phyloP scores from a whole-genome alignment of 2,113 vertebrate genomes.

The Sceloporus undulatus region DNA sequence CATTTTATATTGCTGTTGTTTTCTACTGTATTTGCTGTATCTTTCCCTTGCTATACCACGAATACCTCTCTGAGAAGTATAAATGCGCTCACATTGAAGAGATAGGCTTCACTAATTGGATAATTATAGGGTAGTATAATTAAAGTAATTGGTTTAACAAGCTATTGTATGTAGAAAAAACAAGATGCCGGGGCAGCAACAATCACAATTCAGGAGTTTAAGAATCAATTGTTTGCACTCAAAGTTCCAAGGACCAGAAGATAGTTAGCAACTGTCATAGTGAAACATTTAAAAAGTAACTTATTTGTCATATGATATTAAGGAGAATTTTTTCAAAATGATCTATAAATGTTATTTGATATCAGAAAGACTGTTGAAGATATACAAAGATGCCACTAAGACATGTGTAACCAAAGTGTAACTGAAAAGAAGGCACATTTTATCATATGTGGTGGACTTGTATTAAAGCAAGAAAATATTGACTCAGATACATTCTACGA shows the following conservation, averaged over 20 bases:
- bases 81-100: conserved; percentile 41
- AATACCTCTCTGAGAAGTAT: conserved; percentile 7
- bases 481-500: too few species aligned
- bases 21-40: background rate
- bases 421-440: too few species aligned
- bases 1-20: conserved; percentile 1
- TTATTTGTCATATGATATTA: too few species aligned
- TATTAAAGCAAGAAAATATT: too few species aligned
- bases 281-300: background rate
- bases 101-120: conserved; percentile 40
- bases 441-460: too few species aligned
- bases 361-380: too few species aligned
- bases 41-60: conserved; percentile 21
- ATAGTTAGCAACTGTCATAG: background rate
- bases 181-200: conserved; percentile 27
- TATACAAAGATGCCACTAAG: too few species aligned
- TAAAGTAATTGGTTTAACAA: conserved; percentile 37
- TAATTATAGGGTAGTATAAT: conserved; percentile 46
- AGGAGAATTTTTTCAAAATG: too few species aligned
- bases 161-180: conserved; percentile 28
- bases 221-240: background rate
- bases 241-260: background rate
- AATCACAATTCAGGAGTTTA: background rate
- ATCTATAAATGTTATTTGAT: too few species aligned
- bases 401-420: too few species aligned